Conservation (phyloP, 2,888 invertebrate species). For the Patella pellucida region DNA sequence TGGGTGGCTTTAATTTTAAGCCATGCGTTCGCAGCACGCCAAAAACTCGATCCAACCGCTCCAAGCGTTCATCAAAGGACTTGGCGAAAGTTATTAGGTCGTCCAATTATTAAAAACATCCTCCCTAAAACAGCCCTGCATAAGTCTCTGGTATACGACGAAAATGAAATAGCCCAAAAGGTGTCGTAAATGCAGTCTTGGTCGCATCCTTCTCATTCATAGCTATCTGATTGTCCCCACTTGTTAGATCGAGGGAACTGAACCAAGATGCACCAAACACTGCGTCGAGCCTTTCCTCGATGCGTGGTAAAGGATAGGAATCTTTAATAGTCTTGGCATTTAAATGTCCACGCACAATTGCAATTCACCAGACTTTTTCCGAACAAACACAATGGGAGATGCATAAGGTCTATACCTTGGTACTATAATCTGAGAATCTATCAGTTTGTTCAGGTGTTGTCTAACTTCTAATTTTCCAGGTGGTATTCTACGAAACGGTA, state of each 20-base stretch:
- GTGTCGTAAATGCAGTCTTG: too few species aligned
- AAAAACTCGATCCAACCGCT: too few species aligned
- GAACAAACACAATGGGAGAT: slow-evolving; percentile 36
- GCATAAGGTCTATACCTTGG: slow-evolving; percentile 33
- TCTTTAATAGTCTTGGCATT: slow-evolving; percentile 35
- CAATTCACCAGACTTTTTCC: slow-evolving; percentile 36
- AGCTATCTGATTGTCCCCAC: slow-evolving; percentile 29
- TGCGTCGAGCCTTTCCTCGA: slow-evolving; percentile 38
- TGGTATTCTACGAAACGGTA: too few species aligned
- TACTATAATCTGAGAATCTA: too few species aligned
- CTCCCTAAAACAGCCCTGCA: too few species aligned
- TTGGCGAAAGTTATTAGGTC: too few species aligned
- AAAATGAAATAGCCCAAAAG: too few species aligned
- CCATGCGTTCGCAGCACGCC: too few species aligned
- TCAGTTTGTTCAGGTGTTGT: too few species aligned
- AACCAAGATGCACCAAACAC: slow-evolving; percentile 27
- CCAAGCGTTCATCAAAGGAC: too few species aligned
- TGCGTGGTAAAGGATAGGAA: slow-evolving; percentile 30
- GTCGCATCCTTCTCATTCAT: slow-evolving; percentile 27
- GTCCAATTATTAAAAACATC: too few species aligned
- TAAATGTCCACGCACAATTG: slow-evolving; percentile 31
- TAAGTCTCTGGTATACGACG: slow-evolving; percentile 18
- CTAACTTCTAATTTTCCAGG: neutral
- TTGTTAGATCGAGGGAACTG: slow-evolving; percentile 32
- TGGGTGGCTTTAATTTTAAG: too few species aligned